phyloP scores from a whole-genome alignment of 2,113 vertebrate species.

The Osmerus mordax region DNA sequence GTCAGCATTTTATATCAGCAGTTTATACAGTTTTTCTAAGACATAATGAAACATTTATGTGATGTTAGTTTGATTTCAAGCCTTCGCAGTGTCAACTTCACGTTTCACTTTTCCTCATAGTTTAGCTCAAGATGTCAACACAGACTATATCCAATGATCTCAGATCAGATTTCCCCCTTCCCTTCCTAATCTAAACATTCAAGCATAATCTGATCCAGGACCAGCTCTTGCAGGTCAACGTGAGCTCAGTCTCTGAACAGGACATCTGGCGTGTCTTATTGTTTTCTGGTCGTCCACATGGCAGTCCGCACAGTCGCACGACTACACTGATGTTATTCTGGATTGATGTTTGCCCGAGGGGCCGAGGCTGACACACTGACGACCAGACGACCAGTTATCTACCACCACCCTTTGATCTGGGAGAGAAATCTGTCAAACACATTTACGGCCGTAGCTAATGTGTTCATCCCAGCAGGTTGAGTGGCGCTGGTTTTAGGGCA shows the following conservation, averaged over 20 bases:
- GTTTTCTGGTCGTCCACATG: background rate
- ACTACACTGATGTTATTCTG: conserved; percentile 19
- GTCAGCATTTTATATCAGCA: background rate
- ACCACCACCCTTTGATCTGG: conserved; percentile 37
- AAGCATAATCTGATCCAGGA: background rate
- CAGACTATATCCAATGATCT: background rate
- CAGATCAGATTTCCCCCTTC: background rate
- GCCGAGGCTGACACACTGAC: conserved; percentile 12
- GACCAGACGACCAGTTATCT: conserved; percentile 34
- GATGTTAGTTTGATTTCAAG: too few species aligned
- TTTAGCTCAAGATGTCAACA: too few species aligned
- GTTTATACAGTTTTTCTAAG: background rate
- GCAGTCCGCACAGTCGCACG: background rate
- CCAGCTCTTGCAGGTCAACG: background rate
- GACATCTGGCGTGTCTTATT: conserved; percentile 12
- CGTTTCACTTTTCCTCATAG: too few species aligned
- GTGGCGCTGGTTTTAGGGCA: background rate
- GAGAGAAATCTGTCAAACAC: conserved; percentile 50
- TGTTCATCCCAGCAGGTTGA: conserved; percentile 28
- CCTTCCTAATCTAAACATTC: background rate
- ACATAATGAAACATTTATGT: too few species aligned
- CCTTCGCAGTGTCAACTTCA: too few species aligned
- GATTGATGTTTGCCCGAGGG: conserved; percentile 16
- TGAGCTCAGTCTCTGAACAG: background rate
- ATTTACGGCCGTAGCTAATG: conserved; percentile 43